These are phyloP conservation scores for Masnerella sp. DNA, from an alignment of 2,888 invertebrate genomes.

Conservation along the genomic window DNA sequence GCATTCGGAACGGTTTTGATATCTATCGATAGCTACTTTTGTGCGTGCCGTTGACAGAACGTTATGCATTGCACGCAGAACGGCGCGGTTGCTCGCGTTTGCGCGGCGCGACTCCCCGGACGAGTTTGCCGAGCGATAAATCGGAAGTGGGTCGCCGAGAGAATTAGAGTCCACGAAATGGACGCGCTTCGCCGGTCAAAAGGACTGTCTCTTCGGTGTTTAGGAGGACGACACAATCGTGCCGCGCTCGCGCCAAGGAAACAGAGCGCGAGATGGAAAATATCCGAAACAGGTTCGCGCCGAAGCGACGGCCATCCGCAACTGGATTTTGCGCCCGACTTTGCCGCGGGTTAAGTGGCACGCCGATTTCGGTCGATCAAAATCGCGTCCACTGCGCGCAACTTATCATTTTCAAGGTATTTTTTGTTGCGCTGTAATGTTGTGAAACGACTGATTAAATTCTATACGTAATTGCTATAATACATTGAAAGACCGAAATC, in stretches of 20 bases:
- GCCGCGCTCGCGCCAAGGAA: conserved; percentile 62
- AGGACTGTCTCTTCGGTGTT: conserved; percentile 64
- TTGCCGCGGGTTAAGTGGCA: conserved; percentile 44
- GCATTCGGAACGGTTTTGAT: conserved; percentile 29
- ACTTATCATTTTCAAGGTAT: too few relatives aligned
- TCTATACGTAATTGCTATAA: too few relatives aligned
- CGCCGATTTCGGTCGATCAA: conserved; percentile 21
- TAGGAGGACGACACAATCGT: conserved; percentile 62
- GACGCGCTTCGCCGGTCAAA: conserved; percentile 67
- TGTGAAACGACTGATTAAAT: too few relatives aligned
- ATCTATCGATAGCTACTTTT: conserved; percentile 26
- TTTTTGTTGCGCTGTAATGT: too few relatives aligned
- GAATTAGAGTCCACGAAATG: conserved; percentile 63
- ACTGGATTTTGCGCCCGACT: conserved; percentile 58
- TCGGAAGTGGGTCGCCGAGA: conserved; percentile 66
- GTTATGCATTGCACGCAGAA: conserved; percentile 8
- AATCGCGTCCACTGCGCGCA: too few relatives aligned
- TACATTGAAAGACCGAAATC: too few relatives aligned
- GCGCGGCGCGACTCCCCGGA: conserved; percentile 27
- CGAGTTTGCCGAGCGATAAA: conserved; percentile 47
- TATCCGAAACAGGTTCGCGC: conserved; percentile 58
- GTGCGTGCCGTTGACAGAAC: conserved; percentile 22
- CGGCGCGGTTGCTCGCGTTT: conserved; percentile 20
- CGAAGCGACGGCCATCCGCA: conserved; percentile 35
- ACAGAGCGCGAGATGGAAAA: conserved; percentile 67